phyloP scores from a whole-genome alignment of 2,113 vertebrate species.

The human (Homo sapiens) region GRCh38 chr3:184697001-184697500 shows the following conservation, averaged over 20 bases:
- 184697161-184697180: background rate
- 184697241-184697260: background rate
- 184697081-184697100: fast-evolving
- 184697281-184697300: background rate
- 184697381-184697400: background rate
- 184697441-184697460: background rate
- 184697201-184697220: background rate
- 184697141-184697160: background rate
- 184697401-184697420: background rate
- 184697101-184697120: background rate
- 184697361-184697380: background rate
- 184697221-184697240: background rate
- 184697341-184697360: slow-evolving; percentile 4
- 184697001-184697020: too few relatives aligned
- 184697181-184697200: slow-evolving; percentile 1
- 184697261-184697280: background rate
- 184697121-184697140: background rate
- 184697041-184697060: background rate
- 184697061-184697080: background rate
- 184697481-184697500: too few relatives aligned
- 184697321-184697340: background rate
- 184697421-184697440: background rate
- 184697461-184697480: too few relatives aligned
- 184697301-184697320: background rate
- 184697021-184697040: too few relatives aligned